A percentile compares a stretch with the other conserved stretches of the same genome.
These are phyloP conservation scores for Micronycteris hirsuta DNA, from an alignment of 2,113 vertebrate genomes.

Conservation along the genomic window DNA sequence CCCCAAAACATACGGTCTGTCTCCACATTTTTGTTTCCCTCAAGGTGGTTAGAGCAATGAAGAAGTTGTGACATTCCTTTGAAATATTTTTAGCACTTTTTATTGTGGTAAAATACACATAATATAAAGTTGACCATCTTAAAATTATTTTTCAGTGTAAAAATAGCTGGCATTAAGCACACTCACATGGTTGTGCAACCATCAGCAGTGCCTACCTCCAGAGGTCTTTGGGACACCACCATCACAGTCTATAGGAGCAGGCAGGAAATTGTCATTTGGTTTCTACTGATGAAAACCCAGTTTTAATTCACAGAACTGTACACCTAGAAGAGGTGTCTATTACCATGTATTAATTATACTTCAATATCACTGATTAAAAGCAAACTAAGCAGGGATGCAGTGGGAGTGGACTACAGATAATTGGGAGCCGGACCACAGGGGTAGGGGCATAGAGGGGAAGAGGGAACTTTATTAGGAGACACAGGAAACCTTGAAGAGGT, in stretches of 20 bases:
- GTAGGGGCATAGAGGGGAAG: neutral
- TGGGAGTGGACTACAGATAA: neutral
- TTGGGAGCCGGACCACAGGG: rapidly evolving
- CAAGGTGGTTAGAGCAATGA: neutral
- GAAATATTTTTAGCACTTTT: neutral
- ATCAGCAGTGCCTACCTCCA: rapidly evolving
- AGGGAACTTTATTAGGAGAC: neutral
- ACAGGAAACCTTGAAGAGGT: neutral
- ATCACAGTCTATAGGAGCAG: rapidly evolving
- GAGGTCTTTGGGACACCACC: neutral
- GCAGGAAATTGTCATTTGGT: neutral
- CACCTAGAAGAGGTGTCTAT: neutral
- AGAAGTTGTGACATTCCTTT: neutral
- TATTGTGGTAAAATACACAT: neutral
- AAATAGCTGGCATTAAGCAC: neutral
- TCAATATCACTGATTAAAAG: neutral
- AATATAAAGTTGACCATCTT: neutral
- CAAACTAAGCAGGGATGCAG: neutral
- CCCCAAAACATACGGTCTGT: neutral
- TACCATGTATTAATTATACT: neutral
- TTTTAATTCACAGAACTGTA: neutral
- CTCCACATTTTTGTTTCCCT: neutral
- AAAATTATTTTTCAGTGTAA: neutral
- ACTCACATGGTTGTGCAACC: too few relatives aligned
- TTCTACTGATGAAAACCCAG: neutral